phyloP scores from a whole-genome alignment of 2,888 invertebrate genomes.

The Sicus ferrugineus region DNA sequence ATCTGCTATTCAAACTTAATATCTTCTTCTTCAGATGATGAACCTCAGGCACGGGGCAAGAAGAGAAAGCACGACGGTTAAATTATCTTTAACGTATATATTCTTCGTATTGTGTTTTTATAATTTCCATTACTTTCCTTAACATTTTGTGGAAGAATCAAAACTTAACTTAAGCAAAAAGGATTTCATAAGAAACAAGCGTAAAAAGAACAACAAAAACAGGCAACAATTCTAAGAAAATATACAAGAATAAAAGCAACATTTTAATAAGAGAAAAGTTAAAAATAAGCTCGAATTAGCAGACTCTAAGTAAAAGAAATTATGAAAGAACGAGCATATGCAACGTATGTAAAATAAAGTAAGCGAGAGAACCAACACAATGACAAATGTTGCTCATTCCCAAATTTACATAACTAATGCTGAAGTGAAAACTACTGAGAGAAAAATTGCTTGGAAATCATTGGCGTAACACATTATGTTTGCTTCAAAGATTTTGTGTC shows the following conservation, averaged over 20 bases:
- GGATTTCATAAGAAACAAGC: conserved; percentile 36
- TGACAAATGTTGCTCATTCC: conserved; percentile 7
- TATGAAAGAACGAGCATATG: neutral
- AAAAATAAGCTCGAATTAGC: conserved; percentile 15
- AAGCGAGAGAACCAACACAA: neutral
- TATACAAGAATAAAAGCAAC: conserved; percentile 23
- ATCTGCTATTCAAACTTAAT: neutral
- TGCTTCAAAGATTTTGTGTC: neutral
- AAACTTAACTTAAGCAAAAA: conserved; percentile 44
- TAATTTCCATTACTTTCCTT: conserved; percentile 34
- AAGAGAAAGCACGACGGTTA: conserved; percentile 76
- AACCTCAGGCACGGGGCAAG: conserved; percentile 71
- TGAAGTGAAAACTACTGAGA: neutral
- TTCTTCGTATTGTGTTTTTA: conserved; percentile 35
- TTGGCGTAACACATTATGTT: neutral
- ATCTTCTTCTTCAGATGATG: conserved; percentile 55
- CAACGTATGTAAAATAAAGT: neutral
- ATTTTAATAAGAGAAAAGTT: conserved; percentile 24
- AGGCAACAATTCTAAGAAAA: conserved; percentile 33
- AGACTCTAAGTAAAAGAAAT: neutral
- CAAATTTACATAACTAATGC: neutral
- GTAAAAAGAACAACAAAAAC: conserved; percentile 30
- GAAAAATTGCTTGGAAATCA: neutral
- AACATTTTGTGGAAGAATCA: conserved; percentile 42
- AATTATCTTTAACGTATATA: conserved; percentile 38